Base-by-base conservation (phyloP, 2,797 vertebrate genomes). In the Ibycter americanus region DNA sequence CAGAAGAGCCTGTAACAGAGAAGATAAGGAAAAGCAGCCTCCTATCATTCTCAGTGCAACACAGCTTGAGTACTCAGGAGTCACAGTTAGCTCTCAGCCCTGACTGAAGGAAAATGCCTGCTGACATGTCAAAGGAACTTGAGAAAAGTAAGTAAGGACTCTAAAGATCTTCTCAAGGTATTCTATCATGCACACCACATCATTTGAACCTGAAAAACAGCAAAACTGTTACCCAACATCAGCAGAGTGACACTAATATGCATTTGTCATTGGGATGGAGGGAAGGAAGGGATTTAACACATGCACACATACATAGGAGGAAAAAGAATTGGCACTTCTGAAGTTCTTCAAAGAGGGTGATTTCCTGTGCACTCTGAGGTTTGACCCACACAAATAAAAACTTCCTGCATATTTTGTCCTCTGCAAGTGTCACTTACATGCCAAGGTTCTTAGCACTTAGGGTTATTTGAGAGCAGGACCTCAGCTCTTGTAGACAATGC, bases 1-100 rank as follows among this genome's bases (percentile, higher is more conserved):
- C 77, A 79, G 51, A 76, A 67, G 54, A 92, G 86, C 31, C 90
- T 92, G 91, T 34, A 84, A 52, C 36, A 61, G 46, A 82, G 66
- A 22, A 89, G 92, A 95, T 93, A 93, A 91, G 62, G 73, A 72
- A 84, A 93, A 93, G 32, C 55, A 79, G 22, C 15, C 80, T 92
- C 4, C 62, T 81, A 7, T 51, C 61, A 23, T 85, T 94, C 26
- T 71, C 26, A 34, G 29, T 36, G 36, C 54, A 84, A n/a, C 42
- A 76, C 8, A 25, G 54, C 70, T 70, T 62, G 81, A 66, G 58
- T 68, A 66, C n/a, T 77, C 46, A 29, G n/a, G 79, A 89, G 76
- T 78, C 79, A 80, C 21, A 47, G 11, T 79, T 88, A 81, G 46
- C 58, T 93, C 51, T 90, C 61, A 72, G 38, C 31, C 14, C 29